Evolutionary conservation across 2,797 vertebrate genomes (phyloP), one percentile per base, ranked within the genome.

Genomic region (Anguilla anguilla): DNA sequence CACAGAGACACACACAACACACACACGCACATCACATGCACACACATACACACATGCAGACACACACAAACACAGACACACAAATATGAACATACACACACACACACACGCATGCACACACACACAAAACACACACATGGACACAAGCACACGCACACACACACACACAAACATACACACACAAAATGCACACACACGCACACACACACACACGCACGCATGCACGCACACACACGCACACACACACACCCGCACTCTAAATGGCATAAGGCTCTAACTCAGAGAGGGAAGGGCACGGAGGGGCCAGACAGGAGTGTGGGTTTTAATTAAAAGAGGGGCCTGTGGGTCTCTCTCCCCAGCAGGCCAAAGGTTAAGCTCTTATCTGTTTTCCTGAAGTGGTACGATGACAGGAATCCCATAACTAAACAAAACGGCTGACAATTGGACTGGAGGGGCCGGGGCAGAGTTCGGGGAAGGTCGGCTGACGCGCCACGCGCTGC

Each of bases 291-390:
- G 39, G 11, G 46, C 57, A 90, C 85, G 87, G 22, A 57, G 1
- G 89, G 25, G 2, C 64, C 85, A 92, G 92, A 94, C 94, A 93
- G 91, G 88, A 91, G 91, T 88, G 86, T 88, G 89, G 89, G 90
- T 92, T 95, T 95, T 95, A 95, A 95, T 95, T 95, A 95, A 95
- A 87, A 94, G 91, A 86, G 83, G 43, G 90, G 89, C 91, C 86
- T 88, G 90, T 89, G 86, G 86, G 89, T 93, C 93, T 93, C 90
- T 93, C 85, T 88, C 90, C 87, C 83, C 87, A 31, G 92, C 90
- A 90, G 89, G 72, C 86, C 0, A 89, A 89, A 89, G 91, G 93
- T 92, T 90, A 92, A 90, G 87, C 89, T 91, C 89, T 91, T 91
- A 92, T 91, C 91, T 88, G 89, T 90, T 89, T 83, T 61, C 88